phyloP scores from a whole-genome alignment of 2,797 vertebrate species.

The Catharus ustulatus region DNA sequence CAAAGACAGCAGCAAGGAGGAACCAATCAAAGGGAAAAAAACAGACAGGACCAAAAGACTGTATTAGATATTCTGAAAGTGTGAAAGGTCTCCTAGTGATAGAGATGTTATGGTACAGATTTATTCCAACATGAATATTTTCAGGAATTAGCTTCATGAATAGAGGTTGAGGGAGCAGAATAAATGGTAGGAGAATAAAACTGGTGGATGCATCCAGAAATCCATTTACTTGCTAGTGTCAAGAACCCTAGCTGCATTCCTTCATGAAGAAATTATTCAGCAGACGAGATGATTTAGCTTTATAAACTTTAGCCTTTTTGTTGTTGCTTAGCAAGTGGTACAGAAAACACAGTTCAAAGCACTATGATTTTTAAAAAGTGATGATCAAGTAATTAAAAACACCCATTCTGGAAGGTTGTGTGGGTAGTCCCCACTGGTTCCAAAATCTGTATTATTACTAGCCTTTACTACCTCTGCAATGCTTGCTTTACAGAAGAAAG shows the following conservation, averaged over 20 bases:
- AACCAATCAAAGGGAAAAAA: not conserved
- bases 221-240: not conserved
- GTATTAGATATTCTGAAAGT: not conserved
- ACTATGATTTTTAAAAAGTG: not conserved
- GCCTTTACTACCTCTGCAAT: not conserved
- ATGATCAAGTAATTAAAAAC: not conserved
- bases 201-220: not conserved
- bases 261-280: not conserved
- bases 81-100: not conserved
- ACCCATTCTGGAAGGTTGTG: not conserved
- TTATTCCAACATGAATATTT: not conserved
- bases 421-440: not conserved
- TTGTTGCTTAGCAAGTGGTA: not conserved
- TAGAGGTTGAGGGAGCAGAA: not conserved
- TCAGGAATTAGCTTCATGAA: not conserved
- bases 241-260: not conserved
- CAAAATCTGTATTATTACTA: not conserved
- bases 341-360: not conserved
- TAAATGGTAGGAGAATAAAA: not conserved
- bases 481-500: not conserved
- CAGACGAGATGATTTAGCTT: not conserved
- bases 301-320: not conserved
- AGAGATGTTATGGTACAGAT: not conserved
- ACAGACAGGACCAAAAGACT: not conserved
- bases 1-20: not conserved